phyloP scores from a whole-genome alignment of 1,140 invertebrate species.

The Drosophila burlai region DNA sequence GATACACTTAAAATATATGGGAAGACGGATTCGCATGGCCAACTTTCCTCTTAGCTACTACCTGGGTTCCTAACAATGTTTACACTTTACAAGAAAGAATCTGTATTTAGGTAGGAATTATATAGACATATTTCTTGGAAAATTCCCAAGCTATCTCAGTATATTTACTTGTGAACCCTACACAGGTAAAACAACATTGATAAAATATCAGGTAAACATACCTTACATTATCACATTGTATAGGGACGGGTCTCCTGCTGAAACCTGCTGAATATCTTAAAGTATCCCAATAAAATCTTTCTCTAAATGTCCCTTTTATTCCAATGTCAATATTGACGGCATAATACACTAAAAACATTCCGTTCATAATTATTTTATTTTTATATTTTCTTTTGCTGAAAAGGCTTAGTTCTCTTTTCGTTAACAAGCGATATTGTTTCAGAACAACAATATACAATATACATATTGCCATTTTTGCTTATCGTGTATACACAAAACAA shows the following conservation, averaged over 20 bases:
- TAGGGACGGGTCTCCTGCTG: not conserved
- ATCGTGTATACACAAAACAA: slow-evolving; percentile 11
- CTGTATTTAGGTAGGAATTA: not conserved
- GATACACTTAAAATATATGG: not conserved
- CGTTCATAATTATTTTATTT: not conserved
- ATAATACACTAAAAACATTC: not conserved
- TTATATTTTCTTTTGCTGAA: not conserved
- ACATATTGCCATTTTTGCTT: not conserved
- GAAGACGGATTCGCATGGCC: not conserved
- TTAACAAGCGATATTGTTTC: not conserved
- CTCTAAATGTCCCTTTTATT: not conserved
- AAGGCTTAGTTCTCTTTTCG: slow-evolving; percentile 1
- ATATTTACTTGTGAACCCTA: not conserved
- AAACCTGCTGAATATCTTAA: too few species aligned
- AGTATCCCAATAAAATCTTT: too few species aligned
- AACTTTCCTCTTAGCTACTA: too few species aligned
- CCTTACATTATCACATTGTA: not conserved
- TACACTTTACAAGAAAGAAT: not conserved
- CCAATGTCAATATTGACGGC: slow-evolving; percentile 1
- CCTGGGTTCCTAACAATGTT: not conserved
- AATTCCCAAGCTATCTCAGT: not conserved
- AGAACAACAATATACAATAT: slow-evolving; percentile 3
- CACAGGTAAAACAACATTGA: not conserved
- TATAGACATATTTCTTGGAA: not conserved
- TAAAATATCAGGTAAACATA: not conserved